Conservation (phyloP, 2,113 vertebrate species). For the Chiloscyllium plagiosum region DNA sequence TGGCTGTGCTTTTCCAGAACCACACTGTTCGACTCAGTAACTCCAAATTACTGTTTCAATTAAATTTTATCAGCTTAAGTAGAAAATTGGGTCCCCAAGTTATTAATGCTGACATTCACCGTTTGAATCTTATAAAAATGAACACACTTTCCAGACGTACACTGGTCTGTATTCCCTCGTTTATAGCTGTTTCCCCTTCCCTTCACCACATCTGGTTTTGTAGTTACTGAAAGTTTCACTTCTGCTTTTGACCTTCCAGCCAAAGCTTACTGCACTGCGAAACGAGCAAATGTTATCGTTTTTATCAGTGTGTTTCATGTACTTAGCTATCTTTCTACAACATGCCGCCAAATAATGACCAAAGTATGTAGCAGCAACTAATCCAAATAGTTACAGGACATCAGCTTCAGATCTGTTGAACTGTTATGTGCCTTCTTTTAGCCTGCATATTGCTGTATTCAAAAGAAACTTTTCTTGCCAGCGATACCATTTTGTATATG, state of each 20-base stretch:
- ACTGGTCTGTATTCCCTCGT: neutral
- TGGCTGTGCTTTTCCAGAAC: neutral
- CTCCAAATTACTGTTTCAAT: neutral
- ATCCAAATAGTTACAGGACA: neutral
- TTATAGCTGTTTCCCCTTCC: neutral
- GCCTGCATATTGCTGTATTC: neutral
- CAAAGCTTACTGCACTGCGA: neutral
- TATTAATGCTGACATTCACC: neutral
- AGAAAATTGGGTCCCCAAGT: neutral
- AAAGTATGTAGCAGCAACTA: neutral
- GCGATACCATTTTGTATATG: neutral
- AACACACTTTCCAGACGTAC: neutral
- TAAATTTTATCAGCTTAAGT: neutral
- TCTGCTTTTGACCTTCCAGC: neutral
- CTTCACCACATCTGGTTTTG: neutral
- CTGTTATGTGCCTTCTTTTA: neutral
- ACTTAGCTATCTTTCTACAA: neutral
- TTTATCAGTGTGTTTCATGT: neutral
- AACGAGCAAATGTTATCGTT: neutral
- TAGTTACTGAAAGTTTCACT: neutral
- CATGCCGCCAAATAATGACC: neutral
- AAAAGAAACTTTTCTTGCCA: neutral
- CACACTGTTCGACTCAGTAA: too few relatives aligned
- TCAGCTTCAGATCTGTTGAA: neutral
- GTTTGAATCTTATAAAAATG: neutral